Percentiles rank a stretch among this genome's conserved stretches.
phyloP scores from a whole-genome alignment of 1,140 invertebrate genomes.

The Tachypleus tridentatus region DNA sequence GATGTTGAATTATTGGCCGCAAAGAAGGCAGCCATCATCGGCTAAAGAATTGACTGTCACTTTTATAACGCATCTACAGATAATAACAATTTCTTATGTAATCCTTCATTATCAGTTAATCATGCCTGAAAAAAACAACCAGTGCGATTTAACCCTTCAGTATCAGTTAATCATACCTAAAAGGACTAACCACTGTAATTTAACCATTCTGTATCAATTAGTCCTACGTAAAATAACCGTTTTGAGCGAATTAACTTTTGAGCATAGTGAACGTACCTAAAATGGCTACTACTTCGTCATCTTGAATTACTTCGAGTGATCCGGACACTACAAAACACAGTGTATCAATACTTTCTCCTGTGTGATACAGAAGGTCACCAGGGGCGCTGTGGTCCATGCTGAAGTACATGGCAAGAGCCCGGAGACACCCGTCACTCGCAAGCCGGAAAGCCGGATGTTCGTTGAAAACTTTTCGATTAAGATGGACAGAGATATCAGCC shows the following conservation, averaged over 20 bases:
- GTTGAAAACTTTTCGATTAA: constrained; percentile 99
- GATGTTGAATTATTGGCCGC: too few relatives aligned
- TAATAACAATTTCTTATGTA: too few relatives aligned
- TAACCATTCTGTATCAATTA: too few relatives aligned
- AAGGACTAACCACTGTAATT: too few relatives aligned
- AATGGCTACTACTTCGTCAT: constrained; percentile 99
- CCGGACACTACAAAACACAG: constrained; percentile 98
- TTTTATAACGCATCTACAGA: too few relatives aligned
- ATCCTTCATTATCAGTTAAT: too few relatives aligned
- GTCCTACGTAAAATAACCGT: too few relatives aligned
- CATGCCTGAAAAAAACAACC: too few relatives aligned
- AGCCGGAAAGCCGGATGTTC: constrained; percentile 97
- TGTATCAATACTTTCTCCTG: constrained; percentile 96
- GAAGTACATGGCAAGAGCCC: constrained; percentile 98
- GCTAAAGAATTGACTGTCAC: too few relatives aligned
- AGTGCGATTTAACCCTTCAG: too few relatives aligned
- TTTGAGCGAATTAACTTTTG: background rate
- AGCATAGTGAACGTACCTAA: constrained; percentile 35
- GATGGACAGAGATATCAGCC: constrained; percentile 91
- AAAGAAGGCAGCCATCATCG: too few relatives aligned
- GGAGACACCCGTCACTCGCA: constrained; percentile 94
- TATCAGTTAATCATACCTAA: too few relatives aligned
- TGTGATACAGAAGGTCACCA: constrained; percentile 89
- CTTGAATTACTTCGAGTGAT: constrained; percentile 97
- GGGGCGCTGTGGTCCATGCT: constrained; percentile 96